Percentiles rank a stretch among this genome's conserved stretches.
These are phyloP conservation scores for Burhinus bistriatus DNA, from an alignment of 2,113 vertebrate species.

Conservation along the genomic window DNA sequence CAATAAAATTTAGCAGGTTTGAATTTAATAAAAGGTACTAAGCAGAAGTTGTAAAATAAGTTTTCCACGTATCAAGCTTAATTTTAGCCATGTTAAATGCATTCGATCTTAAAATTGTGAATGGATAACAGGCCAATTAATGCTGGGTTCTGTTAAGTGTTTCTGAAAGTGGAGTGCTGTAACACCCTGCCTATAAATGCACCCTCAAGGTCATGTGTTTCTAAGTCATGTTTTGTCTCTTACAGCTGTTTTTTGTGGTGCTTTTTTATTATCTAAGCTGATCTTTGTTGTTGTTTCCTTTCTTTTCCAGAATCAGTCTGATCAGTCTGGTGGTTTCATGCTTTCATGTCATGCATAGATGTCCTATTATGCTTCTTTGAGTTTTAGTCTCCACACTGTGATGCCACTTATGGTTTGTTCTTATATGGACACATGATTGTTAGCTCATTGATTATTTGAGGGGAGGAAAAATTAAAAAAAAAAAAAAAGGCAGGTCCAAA, in stretches of 20 bases:
- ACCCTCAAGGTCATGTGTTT: not conserved
- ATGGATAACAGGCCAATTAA: not conserved
- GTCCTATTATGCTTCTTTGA: not conserved
- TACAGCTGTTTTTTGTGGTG: not conserved
- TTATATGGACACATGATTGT: not conserved
- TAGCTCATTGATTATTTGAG: not conserved
- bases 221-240: not conserved
- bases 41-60: accelerated
- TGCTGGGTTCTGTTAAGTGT: not conserved
- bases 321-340: not conserved
- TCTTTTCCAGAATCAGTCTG: not conserved
- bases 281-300: not conserved
- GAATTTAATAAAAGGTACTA: not conserved
- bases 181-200: not conserved
- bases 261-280: not conserved
- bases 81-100: not conserved
- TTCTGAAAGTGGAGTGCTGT: not conserved
- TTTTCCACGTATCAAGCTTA: not conserved
- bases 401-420: not conserved
- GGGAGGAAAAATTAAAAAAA: not conserved
- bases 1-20: not conserved
- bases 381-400: not conserved
- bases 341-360: not conserved
- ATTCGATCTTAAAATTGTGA: not conserved
- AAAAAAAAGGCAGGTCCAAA: not conserved